phyloP scores from a whole-genome alignment of 2,888 invertebrate species.

The Cosmia trapezina region DNA sequence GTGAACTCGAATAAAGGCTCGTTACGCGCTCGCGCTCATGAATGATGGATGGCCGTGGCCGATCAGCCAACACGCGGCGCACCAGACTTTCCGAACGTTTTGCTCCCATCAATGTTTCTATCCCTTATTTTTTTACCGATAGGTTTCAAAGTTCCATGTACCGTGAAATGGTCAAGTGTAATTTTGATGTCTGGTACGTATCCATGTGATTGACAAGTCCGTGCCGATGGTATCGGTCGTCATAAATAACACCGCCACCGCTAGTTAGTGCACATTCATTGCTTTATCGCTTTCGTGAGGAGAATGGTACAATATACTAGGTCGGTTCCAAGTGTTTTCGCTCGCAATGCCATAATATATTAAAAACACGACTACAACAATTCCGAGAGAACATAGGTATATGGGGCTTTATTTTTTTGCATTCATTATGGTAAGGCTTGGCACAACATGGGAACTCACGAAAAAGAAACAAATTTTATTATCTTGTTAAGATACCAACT shows the following conservation, averaged over 20 bases:
- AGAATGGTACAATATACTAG: conserved; percentile 60
- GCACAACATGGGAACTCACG: conserved; percentile 64
- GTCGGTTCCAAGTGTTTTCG: conserved; percentile 53
- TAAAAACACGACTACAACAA: conserved; percentile 52
- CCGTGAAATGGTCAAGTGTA: conserved; percentile 68
- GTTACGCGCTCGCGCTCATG: conserved; percentile 85
- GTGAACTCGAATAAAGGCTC: conserved; percentile 85
- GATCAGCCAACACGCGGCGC: conserved; percentile 78
- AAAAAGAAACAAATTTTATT: conserved; percentile 66
- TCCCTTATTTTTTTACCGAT: conserved; percentile 66
- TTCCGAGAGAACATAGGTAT: conserved; percentile 47
- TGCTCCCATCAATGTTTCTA: conserved; percentile 46
- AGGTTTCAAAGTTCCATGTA: conserved; percentile 71
- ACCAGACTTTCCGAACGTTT: conserved; percentile 59
- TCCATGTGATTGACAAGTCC: conserved; percentile 88
- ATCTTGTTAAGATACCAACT: conserved; percentile 61
- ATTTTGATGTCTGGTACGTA: conserved; percentile 76
- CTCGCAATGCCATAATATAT: conserved; percentile 47
- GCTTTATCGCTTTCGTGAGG: conserved; percentile 74
- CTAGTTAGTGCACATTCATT: conserved; percentile 89
- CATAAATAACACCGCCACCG: conserved; percentile 88
- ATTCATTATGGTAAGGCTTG: conserved; percentile 49
- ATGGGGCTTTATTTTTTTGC: conserved; percentile 58
- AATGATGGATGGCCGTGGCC: conserved; percentile 88
- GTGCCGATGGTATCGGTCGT: conserved; percentile 85